phyloP scores from a whole-genome alignment of 1,140 invertebrate species.

The Calosoma granatense region DNA sequence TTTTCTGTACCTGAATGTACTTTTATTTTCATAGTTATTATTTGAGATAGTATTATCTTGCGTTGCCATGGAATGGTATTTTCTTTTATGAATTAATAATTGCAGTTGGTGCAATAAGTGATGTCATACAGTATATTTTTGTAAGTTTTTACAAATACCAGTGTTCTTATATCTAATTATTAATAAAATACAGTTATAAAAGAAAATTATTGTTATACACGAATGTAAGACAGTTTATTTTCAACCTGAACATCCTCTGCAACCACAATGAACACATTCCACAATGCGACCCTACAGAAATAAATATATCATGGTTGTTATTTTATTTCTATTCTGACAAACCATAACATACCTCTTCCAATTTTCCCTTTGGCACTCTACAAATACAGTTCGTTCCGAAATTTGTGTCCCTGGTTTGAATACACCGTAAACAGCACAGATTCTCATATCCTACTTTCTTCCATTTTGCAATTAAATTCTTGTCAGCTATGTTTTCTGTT shows the following conservation, averaged over 20 bases:
- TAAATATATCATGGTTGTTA: slow-evolving; percentile 10
- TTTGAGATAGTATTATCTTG: no score
- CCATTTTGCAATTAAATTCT: slow-evolving; percentile 98
- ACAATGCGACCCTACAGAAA: slow-evolving; percentile 77
- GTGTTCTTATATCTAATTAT: no score
- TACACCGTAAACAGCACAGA: slow-evolving; percentile 96
- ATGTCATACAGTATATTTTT: no score
- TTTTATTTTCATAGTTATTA: no score
- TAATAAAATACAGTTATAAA: no score
- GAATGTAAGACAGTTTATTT: no score
- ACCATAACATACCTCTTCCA: slow-evolving; percentile 69
- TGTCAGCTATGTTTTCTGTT: slow-evolving; percentile 95
- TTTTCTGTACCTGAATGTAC: no score
- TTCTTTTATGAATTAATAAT: no score
- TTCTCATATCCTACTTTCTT: slow-evolving; percentile 99
- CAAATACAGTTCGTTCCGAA: slow-evolving; percentile 99
- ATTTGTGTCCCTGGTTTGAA: slow-evolving; percentile 97
- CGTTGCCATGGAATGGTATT: no score
- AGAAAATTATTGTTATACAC: no score
- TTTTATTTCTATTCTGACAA: neutral
- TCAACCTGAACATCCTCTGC: slow-evolving; percentile 85
- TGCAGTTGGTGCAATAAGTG: no score
- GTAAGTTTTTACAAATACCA: no score
- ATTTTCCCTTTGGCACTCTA: slow-evolving; percentile 93
- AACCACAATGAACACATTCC: slow-evolving; percentile 96